Evolutionary conservation across 1,140 invertebrate species (phyloP).

Genomic region (Pantala flavescens): DNA sequence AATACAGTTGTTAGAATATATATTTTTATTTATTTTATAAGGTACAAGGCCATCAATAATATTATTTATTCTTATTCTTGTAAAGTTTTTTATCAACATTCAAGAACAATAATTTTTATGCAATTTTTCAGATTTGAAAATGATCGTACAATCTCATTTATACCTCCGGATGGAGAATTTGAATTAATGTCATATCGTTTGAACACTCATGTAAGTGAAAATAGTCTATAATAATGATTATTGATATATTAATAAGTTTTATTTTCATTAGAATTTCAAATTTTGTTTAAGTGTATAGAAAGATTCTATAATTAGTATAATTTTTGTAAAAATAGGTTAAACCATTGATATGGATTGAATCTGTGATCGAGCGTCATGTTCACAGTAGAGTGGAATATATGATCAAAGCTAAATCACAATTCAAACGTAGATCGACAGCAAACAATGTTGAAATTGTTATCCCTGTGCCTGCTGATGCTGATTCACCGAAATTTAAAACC

Average conservation of each 20-base stretch:
- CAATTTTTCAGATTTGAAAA: slow-evolving; percentile 74
- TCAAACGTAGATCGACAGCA: slow-evolving; percentile 94
- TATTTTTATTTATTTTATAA: no score
- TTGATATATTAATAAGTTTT: no score
- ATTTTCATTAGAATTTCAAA: no score
- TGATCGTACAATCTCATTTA: slow-evolving; percentile 96
- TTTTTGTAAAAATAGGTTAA: slow-evolving; percentile 56
- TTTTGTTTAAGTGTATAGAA: neutral
- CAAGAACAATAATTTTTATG: no score
- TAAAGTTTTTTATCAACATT: no score
- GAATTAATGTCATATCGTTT: slow-evolving; percentile 99
- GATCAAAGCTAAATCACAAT: slow-evolving; percentile 99
- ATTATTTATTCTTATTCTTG: no score
- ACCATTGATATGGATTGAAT: slow-evolving; percentile 99
- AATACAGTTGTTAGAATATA: no score
- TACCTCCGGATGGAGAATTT: slow-evolving; percentile 99
- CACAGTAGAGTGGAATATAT: slow-evolving; percentile 98
- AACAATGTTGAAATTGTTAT: slow-evolving; percentile 99
- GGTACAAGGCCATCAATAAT: no score
- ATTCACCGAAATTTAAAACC: slow-evolving; percentile 98
- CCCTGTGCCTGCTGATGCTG: slow-evolving; percentile 95
- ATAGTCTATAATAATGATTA: no score
- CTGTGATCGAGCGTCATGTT: slow-evolving; percentile 96
- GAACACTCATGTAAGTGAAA: slow-evolving; percentile 76
- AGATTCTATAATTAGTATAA: neutral